Percentiles rank a stretch among this genome's conserved stretches.
phyloP scores from a whole-genome alignment of 2,113 vertebrate genomes.

The Ahaetulla prasina region DNA sequence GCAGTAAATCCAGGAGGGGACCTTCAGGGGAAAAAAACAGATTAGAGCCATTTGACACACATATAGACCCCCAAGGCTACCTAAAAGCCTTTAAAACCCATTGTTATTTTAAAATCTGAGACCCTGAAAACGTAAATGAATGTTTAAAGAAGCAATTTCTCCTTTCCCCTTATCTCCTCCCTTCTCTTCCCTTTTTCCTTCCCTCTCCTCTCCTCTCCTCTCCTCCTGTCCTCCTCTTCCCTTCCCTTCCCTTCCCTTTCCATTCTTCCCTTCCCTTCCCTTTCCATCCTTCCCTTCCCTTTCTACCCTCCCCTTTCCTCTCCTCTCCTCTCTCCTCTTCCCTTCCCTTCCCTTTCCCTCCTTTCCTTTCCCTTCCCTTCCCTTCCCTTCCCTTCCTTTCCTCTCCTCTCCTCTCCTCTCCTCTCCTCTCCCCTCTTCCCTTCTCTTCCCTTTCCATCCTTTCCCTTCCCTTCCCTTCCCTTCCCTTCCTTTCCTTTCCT shows the following conservation, averaged over 20 bases:
- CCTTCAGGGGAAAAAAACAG: not conserved
- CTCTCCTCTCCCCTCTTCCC: accelerated
- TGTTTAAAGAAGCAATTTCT: not conserved
- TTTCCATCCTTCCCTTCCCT: not conserved
- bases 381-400: no score
- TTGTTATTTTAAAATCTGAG: not conserved
- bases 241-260: not conserved
- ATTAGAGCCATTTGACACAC: not conserved
- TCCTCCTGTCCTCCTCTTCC: no score
- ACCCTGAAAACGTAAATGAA: not conserved
- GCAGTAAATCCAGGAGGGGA: not conserved
- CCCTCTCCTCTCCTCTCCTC: not conserved
- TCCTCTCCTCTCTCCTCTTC: not conserved
- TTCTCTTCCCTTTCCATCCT: not conserved
- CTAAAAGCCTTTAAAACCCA: not conserved
- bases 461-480: no score
- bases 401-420: not conserved
- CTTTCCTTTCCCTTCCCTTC: accelerated
- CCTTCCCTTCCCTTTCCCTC: no score
- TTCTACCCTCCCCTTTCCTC: not conserved
- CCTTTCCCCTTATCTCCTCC: not conserved
- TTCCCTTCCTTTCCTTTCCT: no score
- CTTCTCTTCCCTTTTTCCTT: not conserved
- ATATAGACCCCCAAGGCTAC: not conserved
- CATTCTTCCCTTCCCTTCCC: not conserved